phyloP scores from a whole-genome alignment of 1,140 invertebrate genomes.

The Homarus americanus region DNA sequence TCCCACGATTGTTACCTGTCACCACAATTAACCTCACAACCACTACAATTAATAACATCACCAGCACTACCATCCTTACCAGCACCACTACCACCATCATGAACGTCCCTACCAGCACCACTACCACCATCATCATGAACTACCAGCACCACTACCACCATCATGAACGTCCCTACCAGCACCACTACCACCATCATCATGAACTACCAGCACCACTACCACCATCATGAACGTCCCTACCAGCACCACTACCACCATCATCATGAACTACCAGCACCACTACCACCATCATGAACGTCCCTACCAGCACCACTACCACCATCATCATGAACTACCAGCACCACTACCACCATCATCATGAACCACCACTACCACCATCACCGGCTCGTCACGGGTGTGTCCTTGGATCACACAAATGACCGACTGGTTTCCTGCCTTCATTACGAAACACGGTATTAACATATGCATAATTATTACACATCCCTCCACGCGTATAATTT shows the following conservation, averaged over 20 bases:
- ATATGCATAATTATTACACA: slow-evolving; percentile 28
- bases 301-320: neutral
- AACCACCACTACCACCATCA: slow-evolving; percentile 1
- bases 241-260: neutral
- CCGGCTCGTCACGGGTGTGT: neutral
- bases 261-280: neutral
- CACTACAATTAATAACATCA: neutral
- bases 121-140: neutral
- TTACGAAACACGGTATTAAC: slow-evolving; percentile 48
- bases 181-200: neutral
- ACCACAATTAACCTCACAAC: neutral
- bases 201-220: neutral
- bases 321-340: neutral
- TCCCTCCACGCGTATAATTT: slow-evolving; percentile 17
- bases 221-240: neutral
- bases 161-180: neutral
- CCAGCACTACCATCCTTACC: neutral
- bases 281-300: neutral
- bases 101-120: neutral
- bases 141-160: neutral
- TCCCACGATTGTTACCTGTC: neutral
- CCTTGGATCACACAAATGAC: slow-evolving; percentile 8
- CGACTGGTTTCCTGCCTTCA: slow-evolving; percentile 22
- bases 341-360: neutral
- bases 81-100: neutral